Evolutionary conservation across 1,140 invertebrate genomes (phyloP), one percentile per base, ranked within the genome.

Genomic region (Mycetomoellerius zeteki): DNA sequence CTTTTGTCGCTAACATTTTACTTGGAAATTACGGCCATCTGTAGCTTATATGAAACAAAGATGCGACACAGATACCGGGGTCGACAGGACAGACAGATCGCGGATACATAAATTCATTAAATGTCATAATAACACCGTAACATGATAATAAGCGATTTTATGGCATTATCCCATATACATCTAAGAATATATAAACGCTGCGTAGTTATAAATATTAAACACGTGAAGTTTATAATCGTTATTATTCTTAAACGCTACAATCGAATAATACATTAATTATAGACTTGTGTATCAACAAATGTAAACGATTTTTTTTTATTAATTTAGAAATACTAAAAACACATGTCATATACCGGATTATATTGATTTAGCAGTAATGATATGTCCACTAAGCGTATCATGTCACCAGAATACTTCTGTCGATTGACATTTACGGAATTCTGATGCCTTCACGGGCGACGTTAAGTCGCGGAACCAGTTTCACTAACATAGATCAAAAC

Each of bases 1-100:
- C 91, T 92, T 92, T 92, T 92, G 86, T 92, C 91, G 73, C 85
- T 75, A 86, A 86, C 86, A 91, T 92, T 93, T 93, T 90, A 92
- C 88, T 89, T 88, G 86, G 88, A 92, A 93, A 91, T 93, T 91
- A 91, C 72, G 86, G 77, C 73, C 62, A 69, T 47, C 30, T 58
- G 43, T 60, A 62, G 54, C 54, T 67, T 56, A 30, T 43, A 27
- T 24, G 76, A 86, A 76, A 89, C 88, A 77, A 82, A 89, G 84
- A 82, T 67, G 37, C 60, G 30, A 37, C 30, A 37, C 30, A 12
- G 16, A 27, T 16, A 7, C n/a, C 37, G 3, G 24, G 37, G 54
- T 69, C 12, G 16, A n/a, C 16, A 56, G 33, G 21, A 19, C 21
- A 52, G 52, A 72, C 33, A 21, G 33, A 73, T 56, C 78, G 69